phyloP scores from a whole-genome alignment of 2,797 vertebrate genomes.

The Xiphophorus birchmanni region DNA sequence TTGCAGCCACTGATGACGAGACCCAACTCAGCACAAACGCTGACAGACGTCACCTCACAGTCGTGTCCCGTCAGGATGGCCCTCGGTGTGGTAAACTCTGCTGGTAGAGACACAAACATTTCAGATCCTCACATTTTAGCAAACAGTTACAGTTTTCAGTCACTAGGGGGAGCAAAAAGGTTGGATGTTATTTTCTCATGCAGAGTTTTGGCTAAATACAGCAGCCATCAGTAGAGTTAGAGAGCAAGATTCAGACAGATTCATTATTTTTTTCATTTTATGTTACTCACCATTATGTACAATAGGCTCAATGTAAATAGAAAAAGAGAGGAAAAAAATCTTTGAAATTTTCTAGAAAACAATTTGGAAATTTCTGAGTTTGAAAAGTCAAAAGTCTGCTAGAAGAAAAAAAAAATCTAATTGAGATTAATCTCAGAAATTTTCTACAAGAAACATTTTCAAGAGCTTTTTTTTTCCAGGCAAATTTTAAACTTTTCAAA shows the following conservation, averaged over 20 bases:
- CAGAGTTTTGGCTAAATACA: neutral
- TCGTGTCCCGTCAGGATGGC: conserved; percentile 95
- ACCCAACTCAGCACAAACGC: conserved; percentile 94
- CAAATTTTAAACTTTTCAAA: too few relatives aligned
- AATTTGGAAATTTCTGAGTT: too few relatives aligned
- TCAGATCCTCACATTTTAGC: neutral
- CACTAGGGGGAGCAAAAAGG: conserved; percentile 58
- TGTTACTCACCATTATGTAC: neutral
- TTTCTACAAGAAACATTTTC: too few relatives aligned
- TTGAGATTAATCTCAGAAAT: too few relatives aligned
- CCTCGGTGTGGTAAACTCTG: conserved; percentile 89
- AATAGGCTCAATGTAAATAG: too few relatives aligned
- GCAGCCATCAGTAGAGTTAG: neutral
- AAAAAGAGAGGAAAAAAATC: too few relatives aligned
- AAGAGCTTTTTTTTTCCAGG: too few relatives aligned
- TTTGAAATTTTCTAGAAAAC: too few relatives aligned
- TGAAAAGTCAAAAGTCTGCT: too few relatives aligned
- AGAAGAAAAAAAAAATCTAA: too few relatives aligned
- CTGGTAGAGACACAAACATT: conserved; percentile 67
- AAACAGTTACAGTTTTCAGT: neutral
- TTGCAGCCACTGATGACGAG: conserved; percentile 95
- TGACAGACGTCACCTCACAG: conserved; percentile 92
- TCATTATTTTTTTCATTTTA: neutral
- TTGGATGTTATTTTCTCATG: neutral
- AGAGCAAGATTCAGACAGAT: neutral